A percentile compares a stretch with the other conserved stretches of the same genome.
Conservation (phyloP, 2,888 invertebrate genomes). For the Spodoptera picta region DNA sequence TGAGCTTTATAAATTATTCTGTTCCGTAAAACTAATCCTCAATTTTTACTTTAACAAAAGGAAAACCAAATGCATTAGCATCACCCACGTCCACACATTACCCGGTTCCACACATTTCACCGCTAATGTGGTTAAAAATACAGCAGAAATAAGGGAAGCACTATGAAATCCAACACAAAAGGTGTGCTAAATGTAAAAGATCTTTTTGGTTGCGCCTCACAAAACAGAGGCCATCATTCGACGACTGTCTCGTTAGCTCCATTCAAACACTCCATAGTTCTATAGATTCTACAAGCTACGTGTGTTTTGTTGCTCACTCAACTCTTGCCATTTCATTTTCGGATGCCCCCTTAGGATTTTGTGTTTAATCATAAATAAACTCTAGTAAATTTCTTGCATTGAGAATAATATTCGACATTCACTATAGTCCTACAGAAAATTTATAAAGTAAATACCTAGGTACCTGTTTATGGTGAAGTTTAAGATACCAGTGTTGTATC, state of each 20-base stretch:
- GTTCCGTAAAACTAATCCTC: not conserved
- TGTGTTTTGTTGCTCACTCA: constrained; percentile 66
- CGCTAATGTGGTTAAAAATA: constrained; percentile 42
- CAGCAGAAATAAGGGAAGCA: constrained; percentile 23
- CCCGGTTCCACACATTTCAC: constrained; percentile 32
- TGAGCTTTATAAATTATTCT: not conserved
- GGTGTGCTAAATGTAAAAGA: constrained; percentile 41
- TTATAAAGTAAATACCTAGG: too few species aligned
- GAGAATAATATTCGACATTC: too few species aligned
- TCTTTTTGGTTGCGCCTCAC: constrained; percentile 60
- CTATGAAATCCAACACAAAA: constrained; percentile 33
- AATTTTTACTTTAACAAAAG: not conserved
- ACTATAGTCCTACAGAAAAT: too few species aligned
- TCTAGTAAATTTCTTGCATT: not conserved
- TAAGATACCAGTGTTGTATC: not conserved
- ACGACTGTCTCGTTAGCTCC: constrained; percentile 77
- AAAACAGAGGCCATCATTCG: constrained; percentile 68
- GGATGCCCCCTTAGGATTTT: constrained; percentile 34
- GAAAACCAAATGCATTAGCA: constrained; percentile 16
- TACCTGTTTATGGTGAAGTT: not conserved
- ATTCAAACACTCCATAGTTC: constrained; percentile 67
- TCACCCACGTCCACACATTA: constrained; percentile 10
- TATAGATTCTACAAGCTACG: constrained; percentile 65
- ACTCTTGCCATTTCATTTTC: constrained; percentile 59
- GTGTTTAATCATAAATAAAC: constrained; percentile 16